Base-by-base conservation (phyloP, 2,888 invertebrate species). In the Cataglyphis livida region DNA sequence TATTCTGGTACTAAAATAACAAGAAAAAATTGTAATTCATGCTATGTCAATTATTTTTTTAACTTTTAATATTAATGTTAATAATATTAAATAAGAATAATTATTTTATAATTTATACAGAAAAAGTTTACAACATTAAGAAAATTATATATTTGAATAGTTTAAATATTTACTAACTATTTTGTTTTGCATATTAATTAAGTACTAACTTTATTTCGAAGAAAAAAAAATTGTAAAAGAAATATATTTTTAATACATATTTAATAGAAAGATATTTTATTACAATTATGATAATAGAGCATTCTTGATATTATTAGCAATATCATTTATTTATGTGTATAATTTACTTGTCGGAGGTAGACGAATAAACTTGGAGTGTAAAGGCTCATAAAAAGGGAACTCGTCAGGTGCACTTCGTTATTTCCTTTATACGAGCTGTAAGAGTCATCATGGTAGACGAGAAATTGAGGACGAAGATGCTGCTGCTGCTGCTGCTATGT, bases 381-480 rank as follows among this genome's bases (percentile, higher is more conserved):
- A 61, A 71, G 59, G n/a, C 18, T 71, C 21, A 35, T 48, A 79
- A 79, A 79, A 59, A 61, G 78, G 2, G 35, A 12, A 35, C 59
- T 61, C 38, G 25, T n/a, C 32, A 59, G 78, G 78, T n/a, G 48
- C 44, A 41, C 51, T 59, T 48, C 71, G 59, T 79, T 71, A 79
- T 79, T 71, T 71, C 57, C 59, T 66, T 71, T 70, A 71, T 48
- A 71, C 59, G 25, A 9, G 68, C 35, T 35, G 59, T 44, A 35
- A 71, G 78, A 71, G 71, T 79, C 71, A 71, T 78, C 78, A 61
- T 59, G 35, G 71, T 32, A 70, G 59, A 79, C 35, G 71, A 61
- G 78, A 79, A 79, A 79, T 79, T 79, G 59, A 71, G 78, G 32
- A 35, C 44, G n/a, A 79, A 61, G 71, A 66, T 38, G 71, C 71